A percentile compares a stretch with the other conserved stretches of the same genome.
phyloP scores from a whole-genome alignment of 2,113 vertebrate genomes.

The Lophius piscatorius region DNA sequence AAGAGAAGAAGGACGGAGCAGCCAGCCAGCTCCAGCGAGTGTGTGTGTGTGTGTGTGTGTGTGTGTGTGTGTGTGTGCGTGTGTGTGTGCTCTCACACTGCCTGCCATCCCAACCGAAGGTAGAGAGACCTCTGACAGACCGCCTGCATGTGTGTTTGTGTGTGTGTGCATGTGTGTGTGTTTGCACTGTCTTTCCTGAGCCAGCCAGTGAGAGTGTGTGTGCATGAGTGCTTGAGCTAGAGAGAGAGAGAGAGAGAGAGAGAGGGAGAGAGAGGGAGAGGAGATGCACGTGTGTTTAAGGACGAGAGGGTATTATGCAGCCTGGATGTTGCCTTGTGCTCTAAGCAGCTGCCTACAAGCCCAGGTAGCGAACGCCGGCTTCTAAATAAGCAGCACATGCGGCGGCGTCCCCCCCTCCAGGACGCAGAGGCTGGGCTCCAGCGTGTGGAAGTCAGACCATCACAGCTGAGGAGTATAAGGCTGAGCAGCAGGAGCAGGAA shows the following conservation, averaged over 20 bases:
- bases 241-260: slow-evolving; percentile 24
- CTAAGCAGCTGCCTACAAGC: slow-evolving; percentile 83
- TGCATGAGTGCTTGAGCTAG: slow-evolving; percentile 56
- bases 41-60: slow-evolving; percentile 70
- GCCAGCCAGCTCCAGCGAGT: slow-evolving; percentile 73
- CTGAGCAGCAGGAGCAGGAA: slow-evolving; percentile 72
- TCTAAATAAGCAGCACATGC: slow-evolving; percentile 84
- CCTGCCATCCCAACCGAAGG: slow-evolving; percentile 78
- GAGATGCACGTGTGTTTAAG: slow-evolving; percentile 48
- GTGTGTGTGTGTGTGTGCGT: slow-evolving; percentile 69
- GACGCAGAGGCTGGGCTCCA: slow-evolving; percentile 82
- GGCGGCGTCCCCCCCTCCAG: slow-evolving; percentile 83
- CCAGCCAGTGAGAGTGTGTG: slow-evolving; percentile 23
- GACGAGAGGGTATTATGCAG: slow-evolving; percentile 81
- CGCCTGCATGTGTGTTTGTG: slow-evolving; percentile 61
- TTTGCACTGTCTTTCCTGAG: not conserved
- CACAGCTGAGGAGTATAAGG: slow-evolving; percentile 78
- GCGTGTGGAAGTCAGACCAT: slow-evolving; percentile 85
- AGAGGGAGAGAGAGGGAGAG: slow-evolving; percentile 32
- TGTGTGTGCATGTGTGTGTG: slow-evolving; percentile 35
- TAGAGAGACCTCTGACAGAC: slow-evolving; percentile 79
- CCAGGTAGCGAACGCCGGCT: slow-evolving; percentile 81
- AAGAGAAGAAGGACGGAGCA: slow-evolving; percentile 78
- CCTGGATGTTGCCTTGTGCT: slow-evolving; percentile 84
- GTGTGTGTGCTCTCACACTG: slow-evolving; percentile 75